Percentiles rank a stretch among this genome's conserved stretches.
Evolutionary conservation across 2,113 vertebrate species (phyloP).

Genomic region (Festucalex cinctus): DNA sequence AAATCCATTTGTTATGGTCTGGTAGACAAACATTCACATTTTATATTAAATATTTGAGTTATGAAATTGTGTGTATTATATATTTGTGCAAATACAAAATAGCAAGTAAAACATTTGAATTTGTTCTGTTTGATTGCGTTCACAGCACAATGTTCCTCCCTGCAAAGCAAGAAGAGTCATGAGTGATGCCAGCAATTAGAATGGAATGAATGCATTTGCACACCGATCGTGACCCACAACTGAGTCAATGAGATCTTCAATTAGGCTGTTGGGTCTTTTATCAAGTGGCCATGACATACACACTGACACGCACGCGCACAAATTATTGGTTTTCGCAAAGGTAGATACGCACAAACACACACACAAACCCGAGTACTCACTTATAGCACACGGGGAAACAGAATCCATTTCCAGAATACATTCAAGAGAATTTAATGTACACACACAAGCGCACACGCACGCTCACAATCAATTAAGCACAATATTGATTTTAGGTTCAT

Average conservation of each 20-base stretch:
- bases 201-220: slow-evolving; percentile 39
- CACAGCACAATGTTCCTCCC: background rate
- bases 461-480: slow-evolving; percentile 53
- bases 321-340: background rate
- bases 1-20: background rate
- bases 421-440: slow-evolving; percentile 21
- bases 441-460: slow-evolving; percentile 13
- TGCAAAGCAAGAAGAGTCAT: background rate
- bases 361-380: background rate
- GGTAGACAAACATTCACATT: background rate
- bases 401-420: slow-evolving; percentile 35
- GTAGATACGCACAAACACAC: background rate
- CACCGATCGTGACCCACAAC: slow-evolving; percentile 24
- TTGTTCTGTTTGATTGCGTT: background rate
- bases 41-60: background rate
- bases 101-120: background rate
- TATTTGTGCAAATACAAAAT: background rate
- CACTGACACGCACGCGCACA: background rate
- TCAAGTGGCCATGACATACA: slow-evolving; percentile 30
- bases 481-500: slow-evolving; percentile 52
- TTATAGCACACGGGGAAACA: background rate
- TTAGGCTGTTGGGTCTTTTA: slow-evolving; percentile 37
- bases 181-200: slow-evolving; percentile 48
- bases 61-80: background rate
- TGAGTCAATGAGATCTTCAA: slow-evolving; percentile 50